A percentile compares a stretch with the other conserved stretches of the same genome.
These are phyloP conservation scores for Bradypodion ventrale DNA, from an alignment of 2,797 vertebrate genomes.

Conservation along the genomic window DNA sequence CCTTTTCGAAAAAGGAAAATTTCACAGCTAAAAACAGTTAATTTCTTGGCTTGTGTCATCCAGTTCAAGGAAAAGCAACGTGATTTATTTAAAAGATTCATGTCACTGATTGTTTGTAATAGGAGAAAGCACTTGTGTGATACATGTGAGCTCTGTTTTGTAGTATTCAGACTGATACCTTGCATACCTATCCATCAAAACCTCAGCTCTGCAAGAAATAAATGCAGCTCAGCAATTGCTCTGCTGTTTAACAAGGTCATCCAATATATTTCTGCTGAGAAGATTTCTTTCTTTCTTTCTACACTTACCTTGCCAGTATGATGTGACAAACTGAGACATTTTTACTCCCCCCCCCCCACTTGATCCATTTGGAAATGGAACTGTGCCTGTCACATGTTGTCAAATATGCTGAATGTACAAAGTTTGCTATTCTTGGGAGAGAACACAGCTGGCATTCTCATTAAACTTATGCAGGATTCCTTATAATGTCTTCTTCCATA, in stretches of 20 bases:
- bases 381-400: slow-evolving; percentile 30
- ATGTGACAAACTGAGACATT: slow-evolving; percentile 2
- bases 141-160: not conserved
- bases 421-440: not conserved
- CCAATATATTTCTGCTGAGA: not conserved
- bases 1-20: not conserved
- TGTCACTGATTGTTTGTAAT: not conserved
- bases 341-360: too few relatives aligned
- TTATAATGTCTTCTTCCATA: not conserved
- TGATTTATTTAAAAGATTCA: not conserved
- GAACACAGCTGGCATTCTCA: slow-evolving; percentile 1
- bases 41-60: not conserved
- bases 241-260: slow-evolving; percentile 26
- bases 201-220: not conserved
- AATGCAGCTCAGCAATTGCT: not conserved
- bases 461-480: not conserved
- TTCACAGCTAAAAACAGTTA: not conserved
- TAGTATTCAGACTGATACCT: not conserved
- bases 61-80: not conserved
- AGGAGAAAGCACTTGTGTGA: not conserved
- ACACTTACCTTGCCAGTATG: not conserved
- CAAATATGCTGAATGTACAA: slow-evolving; percentile 22
- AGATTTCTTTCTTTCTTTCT: not conserved
- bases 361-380: slow-evolving; percentile 30
- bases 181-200: not conserved